These are phyloP conservation scores for Trissolcus japonicus DNA, from an alignment of 2,888 invertebrate genomes.

Conservation along the genomic window DNA sequence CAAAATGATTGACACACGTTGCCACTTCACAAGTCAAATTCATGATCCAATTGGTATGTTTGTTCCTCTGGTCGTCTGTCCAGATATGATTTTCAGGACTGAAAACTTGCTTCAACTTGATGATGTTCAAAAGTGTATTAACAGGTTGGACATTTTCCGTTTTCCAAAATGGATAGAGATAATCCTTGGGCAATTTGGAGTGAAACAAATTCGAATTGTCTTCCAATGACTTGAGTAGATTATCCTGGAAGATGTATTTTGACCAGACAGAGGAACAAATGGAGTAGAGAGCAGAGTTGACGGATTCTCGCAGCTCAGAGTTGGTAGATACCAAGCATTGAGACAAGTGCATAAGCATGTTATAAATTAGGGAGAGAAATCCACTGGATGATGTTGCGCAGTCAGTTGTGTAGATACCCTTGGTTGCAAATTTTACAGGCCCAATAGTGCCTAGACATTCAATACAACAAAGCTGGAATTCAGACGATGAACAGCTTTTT, in stretches of 20 bases:
- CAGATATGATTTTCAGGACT: conserved; percentile 68
- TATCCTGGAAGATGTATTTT: conserved; percentile 32
- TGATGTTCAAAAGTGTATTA: conserved; percentile 64
- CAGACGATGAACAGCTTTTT: conserved; percentile 21
- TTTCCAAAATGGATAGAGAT: conserved; percentile 66
- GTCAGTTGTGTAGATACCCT: conserved; percentile 80
- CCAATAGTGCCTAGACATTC: conserved; percentile 88
- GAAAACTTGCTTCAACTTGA: conserved; percentile 67
- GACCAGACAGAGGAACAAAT: conserved; percentile 75
- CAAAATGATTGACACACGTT: conserved; percentile 77
- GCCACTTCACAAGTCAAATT: conserved; percentile 78
- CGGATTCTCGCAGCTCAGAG: conserved; percentile 78
- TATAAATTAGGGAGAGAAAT: conserved; percentile 77
- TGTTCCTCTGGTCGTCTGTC: conserved; percentile 70
- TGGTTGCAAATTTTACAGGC: conserved; percentile 83
- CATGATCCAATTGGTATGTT: conserved; percentile 79
- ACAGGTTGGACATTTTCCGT: not conserved
- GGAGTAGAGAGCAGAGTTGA: conserved; percentile 78
- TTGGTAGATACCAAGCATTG: conserved; percentile 79
- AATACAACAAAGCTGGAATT: conserved; percentile 79
- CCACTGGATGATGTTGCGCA: conserved; percentile 74
- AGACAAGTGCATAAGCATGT: conserved; percentile 76
- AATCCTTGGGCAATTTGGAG: conserved; percentile 54
- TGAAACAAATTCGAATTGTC: conserved; percentile 6
- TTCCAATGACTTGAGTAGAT: conserved; percentile 21